These are phyloP conservation scores for Lepidochrysops patricia DNA, from an alignment of 2,888 invertebrate species.

Conservation along the genomic window DNA sequence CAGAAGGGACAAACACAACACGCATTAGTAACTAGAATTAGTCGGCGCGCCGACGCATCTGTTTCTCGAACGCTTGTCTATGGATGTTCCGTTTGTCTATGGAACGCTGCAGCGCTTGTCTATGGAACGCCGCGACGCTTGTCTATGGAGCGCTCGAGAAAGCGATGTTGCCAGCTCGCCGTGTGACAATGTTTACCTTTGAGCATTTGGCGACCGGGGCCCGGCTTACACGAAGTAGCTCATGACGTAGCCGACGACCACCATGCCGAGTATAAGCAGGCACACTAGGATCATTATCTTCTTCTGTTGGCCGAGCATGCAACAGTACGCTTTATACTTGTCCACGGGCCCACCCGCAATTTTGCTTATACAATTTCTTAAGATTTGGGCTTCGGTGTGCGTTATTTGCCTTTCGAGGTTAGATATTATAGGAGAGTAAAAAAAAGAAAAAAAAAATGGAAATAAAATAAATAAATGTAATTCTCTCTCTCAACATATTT, in stretches of 20 bases:
- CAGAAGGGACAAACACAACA: slow-evolving; percentile 73
- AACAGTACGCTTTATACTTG: slow-evolving; percentile 65
- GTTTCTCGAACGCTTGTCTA: slow-evolving; percentile 19
- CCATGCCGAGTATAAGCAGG: slow-evolving; percentile 87
- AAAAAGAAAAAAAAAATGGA: slow-evolving; percentile 45
- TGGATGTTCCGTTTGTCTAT: slow-evolving; percentile 18
- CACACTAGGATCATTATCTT: slow-evolving; percentile 94
- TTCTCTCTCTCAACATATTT: slow-evolving; percentile 64
- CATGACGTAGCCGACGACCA: slow-evolving; percentile 82
- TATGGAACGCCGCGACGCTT: background rate
- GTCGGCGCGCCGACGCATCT: slow-evolving; percentile 41
- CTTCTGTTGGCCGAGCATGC: slow-evolving; percentile 79
- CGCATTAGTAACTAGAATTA: slow-evolving; percentile 53
- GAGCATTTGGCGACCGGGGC: slow-evolving; percentile 46
- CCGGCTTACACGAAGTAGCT: slow-evolving; percentile 73
- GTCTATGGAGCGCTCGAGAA: slow-evolving; percentile 17
- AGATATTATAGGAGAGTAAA: slow-evolving; percentile 27
- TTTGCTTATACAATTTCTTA: slow-evolving; percentile 26
- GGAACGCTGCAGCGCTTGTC: background rate
- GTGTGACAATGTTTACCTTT: slow-evolving; percentile 52
- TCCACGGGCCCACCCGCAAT: slow-evolving; percentile 32
- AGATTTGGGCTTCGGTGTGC: slow-evolving; percentile 44
- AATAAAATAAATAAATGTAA: slow-evolving; percentile 73
- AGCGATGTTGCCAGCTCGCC: slow-evolving; percentile 33
- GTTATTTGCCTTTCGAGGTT: slow-evolving; percentile 54